Conservation (phyloP, 2,797 vertebrate genomes). For the Lithobates sylvaticus region DNA sequence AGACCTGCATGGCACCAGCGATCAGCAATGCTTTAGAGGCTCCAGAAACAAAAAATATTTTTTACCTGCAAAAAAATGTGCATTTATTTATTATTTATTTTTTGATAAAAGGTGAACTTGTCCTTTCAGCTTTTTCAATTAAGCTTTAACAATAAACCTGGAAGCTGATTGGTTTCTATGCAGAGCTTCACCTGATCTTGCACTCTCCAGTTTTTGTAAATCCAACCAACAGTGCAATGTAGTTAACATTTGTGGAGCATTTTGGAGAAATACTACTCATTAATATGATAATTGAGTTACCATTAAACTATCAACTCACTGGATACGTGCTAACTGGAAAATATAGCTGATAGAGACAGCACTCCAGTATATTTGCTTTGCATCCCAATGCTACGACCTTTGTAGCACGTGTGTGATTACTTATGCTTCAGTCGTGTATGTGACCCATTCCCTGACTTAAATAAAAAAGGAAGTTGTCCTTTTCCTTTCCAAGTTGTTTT, state of each 20-base stretch:
- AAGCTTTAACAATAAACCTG: too few relatives aligned
- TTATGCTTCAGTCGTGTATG: background rate
- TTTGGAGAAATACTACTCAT: background rate
- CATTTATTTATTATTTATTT: too few relatives aligned
- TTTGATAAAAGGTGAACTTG: too few relatives aligned
- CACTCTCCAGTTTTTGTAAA: too few relatives aligned
- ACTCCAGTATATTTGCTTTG: background rate
- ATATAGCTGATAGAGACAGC: background rate
- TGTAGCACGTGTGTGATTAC: conserved; percentile 2
- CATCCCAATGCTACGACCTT: conserved; percentile 42
- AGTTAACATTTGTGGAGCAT: background rate
- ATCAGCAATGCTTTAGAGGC: too few relatives aligned
- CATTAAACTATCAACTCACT: background rate
- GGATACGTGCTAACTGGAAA: background rate
- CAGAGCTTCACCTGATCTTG: too few relatives aligned
- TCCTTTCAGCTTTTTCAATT: too few relatives aligned
- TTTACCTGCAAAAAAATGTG: too few relatives aligned
- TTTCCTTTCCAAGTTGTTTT: conserved; percentile 33
- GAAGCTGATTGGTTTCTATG: too few relatives aligned
- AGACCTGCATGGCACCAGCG: too few relatives aligned
- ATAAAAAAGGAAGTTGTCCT: conserved; percentile 17
- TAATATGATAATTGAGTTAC: background rate
- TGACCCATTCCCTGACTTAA: conserved; percentile 16
- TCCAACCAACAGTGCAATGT: too few relatives aligned
- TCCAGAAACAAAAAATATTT: too few relatives aligned